Evolutionary conservation across 2,797 vertebrate genomes (phyloP), one percentile per base, ranked within the genome.

Genomic region (Microcaecilia unicolor): DNA sequence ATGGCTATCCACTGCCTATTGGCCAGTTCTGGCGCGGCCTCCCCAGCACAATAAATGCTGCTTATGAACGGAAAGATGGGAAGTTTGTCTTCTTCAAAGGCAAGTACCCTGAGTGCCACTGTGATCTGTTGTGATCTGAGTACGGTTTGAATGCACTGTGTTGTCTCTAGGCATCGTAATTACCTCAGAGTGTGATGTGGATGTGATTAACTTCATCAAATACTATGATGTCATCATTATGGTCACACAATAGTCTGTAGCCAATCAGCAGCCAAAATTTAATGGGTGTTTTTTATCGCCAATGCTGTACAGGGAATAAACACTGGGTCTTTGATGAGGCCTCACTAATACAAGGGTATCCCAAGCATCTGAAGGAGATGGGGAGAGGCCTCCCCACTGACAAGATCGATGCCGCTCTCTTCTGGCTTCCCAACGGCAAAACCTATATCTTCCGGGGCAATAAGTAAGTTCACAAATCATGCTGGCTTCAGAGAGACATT

Each of bases 11-110:
- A 2, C 83, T 93, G 78, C 63, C 84, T 39, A 91, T 91, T 6
- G 71, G 72, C 27, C 90, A 96, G 33, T 94, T 91, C 70, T 96
- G 91, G 90, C 86, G 66, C 29, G 91, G 89, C 10, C 76, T 96
- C 24, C 91, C 89, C 1, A 61, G 79, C 1, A 86, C 86, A 31
- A 86, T 96, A 62, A 89, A 92, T 23, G 80, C 91, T 2, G 92
- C 90, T 34, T 94, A 90, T 0, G 92, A 96, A 60, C 80, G 87
- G 23, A 66, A 81, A 8, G 88, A 94, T 45, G 91, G 91, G 7
- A 92, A 91, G 49, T 93, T 94, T 47, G 73, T 93, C 50, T 96
- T 96, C 72, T 94, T 96, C 67, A 96, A 93, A 67, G 91, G 92
- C 93, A 57, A 8, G 44, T 31, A 32, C 13, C 18, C 13, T 18